Percentiles rank a stretch among this genome's conserved stretches.
phyloP scores from a whole-genome alignment of 2,888 invertebrate species.

The Horisme vitalbata region DNA sequence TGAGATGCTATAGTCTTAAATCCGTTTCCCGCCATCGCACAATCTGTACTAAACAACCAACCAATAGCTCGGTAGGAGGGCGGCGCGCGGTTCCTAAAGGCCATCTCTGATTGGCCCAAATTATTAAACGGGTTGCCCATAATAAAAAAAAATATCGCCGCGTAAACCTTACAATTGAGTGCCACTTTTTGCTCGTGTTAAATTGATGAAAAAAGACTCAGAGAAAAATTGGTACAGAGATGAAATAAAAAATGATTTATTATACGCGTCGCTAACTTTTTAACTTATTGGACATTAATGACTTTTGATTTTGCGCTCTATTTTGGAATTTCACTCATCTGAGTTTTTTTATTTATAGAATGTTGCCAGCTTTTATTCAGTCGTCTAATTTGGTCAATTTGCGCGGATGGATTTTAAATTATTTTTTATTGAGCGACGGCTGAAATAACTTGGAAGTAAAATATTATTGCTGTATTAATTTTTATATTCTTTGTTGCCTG shows the following conservation, averaged over 20 bases:
- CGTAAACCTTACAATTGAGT: slow-evolving; percentile 78
- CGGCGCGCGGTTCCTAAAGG: slow-evolving; percentile 59
- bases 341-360: slow-evolving; percentile 55
- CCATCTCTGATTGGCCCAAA: slow-evolving; percentile 65
- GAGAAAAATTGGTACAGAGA: slow-evolving; percentile 74
- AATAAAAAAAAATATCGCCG: slow-evolving; percentile 67
- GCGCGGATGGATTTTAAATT: slow-evolving; percentile 38
- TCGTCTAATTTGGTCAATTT: slow-evolving; percentile 49
- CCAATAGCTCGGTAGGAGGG: slow-evolving; percentile 70
- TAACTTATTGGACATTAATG: slow-evolving; percentile 81
- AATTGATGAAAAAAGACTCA: slow-evolving; percentile 80
- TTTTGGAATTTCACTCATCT: slow-evolving; percentile 54
- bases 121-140: slow-evolving; percentile 74
- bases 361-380: slow-evolving; percentile 48
- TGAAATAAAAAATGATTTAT: slow-evolving; percentile 82
- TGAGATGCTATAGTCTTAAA: slow-evolving; percentile 77
- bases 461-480: slow-evolving; percentile 32
- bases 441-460: slow-evolving; percentile 28
- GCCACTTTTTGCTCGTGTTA: slow-evolving; percentile 78
- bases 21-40: slow-evolving; percentile 80
- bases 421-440: slow-evolving; percentile 35
- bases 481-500: slow-evolving; percentile 26
- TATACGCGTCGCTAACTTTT: slow-evolving; percentile 73
- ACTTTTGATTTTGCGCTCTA: slow-evolving; percentile 75
- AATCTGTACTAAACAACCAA: slow-evolving; percentile 64